Conservation (phyloP, 2,888 invertebrate species). For the Baccha elongata region DNA sequence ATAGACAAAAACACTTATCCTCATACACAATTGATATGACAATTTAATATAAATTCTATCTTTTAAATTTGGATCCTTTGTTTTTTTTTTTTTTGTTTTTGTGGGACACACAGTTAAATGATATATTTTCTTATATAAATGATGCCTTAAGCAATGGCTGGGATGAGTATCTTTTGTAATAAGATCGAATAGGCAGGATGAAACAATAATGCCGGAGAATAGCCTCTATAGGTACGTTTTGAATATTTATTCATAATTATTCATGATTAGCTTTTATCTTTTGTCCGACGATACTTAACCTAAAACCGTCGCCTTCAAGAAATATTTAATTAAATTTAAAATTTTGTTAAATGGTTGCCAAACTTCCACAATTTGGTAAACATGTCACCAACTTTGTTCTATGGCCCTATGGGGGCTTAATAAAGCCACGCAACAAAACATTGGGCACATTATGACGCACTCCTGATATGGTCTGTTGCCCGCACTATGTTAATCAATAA, state of each 20-base stretch:
- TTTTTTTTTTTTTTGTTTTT: background rate
- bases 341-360: too few species aligned
- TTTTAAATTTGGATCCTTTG: background rate
- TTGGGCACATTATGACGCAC: too few species aligned
- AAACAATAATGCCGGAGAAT: background rate
- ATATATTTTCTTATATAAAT: conserved; percentile 8
- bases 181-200: background rate
- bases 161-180: conserved; percentile 13
- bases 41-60: conserved; percentile 25
- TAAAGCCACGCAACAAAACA: too few species aligned
- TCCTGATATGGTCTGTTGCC: too few species aligned
- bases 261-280: too few species aligned
- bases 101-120: background rate
- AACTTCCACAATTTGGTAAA: too few species aligned
- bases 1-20: conserved; percentile 16
- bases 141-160: conserved; percentile 3
- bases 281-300: too few species aligned
- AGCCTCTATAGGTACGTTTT: conserved; percentile 19
- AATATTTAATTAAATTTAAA: too few species aligned
- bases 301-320: too few species aligned
- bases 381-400: too few species aligned
- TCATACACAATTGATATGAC: conserved; percentile 32
- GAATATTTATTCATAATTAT: background rate
- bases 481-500: too few species aligned
- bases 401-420: too few species aligned